A percentile compares a stretch with the other conserved stretches of the same genome.
phyloP scores from a whole-genome alignment of 2,888 invertebrate genomes.

The Andrena dorsata region DNA sequence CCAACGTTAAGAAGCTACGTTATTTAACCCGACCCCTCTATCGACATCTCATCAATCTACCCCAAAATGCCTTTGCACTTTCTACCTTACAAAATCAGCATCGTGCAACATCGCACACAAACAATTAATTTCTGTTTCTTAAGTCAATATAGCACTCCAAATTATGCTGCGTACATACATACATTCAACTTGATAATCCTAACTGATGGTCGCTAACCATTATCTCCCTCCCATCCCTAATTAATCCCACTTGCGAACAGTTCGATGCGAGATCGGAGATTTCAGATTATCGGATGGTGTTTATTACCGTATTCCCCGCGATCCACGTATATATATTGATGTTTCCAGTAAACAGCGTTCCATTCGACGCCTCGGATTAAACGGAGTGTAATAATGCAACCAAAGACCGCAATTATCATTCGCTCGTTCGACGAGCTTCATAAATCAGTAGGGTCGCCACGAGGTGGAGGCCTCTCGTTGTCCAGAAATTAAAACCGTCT shows the following conservation, averaged over 20 bases:
- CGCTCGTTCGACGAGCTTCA: conserved; percentile 3
- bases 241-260: background rate
- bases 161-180: too few species aligned
- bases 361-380: conserved; percentile 23
- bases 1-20: background rate
- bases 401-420: conserved; percentile 31
- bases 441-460: conserved; percentile 37
- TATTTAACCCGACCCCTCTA: background rate
- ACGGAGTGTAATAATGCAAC: conserved; percentile 24
- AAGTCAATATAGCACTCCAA: too few species aligned
- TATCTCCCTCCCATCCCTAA: conserved; percentile 5
- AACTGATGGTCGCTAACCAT: background rate
- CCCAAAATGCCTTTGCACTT: too few species aligned
- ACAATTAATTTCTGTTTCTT: too few species aligned
- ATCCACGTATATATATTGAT: background rate
- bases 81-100: too few species aligned
- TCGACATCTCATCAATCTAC: too few species aligned
- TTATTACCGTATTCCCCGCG: background rate
- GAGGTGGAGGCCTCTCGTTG: conserved; percentile 12
- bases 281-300: conserved; percentile 1
- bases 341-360: background rate
- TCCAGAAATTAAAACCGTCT: conserved; percentile 58
- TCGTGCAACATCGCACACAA: too few species aligned
- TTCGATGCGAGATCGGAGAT: background rate
- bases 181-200: background rate